phyloP scores from a whole-genome alignment of 1,140 invertebrate species.

The Calycopis cecrops region DNA sequence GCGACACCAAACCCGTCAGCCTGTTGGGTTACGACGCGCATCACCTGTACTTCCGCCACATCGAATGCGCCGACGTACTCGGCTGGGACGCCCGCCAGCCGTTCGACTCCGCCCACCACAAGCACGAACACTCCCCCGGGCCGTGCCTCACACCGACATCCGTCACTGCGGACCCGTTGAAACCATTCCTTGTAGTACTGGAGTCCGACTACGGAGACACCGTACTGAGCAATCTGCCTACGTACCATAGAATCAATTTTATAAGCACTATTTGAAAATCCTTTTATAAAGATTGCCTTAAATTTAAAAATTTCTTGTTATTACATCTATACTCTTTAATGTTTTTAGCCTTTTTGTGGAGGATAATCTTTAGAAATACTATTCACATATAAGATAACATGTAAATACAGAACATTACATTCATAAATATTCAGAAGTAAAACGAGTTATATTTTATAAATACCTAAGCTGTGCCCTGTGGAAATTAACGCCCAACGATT shows the following conservation, averaged over 20 bases:
- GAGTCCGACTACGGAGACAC: conserved; percentile 46
- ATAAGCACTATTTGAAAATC: conserved; percentile 16
- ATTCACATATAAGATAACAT: too few relatives aligned
- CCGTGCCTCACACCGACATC: conserved; percentile 37
- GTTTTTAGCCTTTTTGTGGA: too few relatives aligned
- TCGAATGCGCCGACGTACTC: conserved; percentile 40
- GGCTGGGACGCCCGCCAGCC: conserved; percentile 35
- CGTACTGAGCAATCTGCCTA: conserved; percentile 28
- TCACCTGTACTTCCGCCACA: conserved; percentile 40
- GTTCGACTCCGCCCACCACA: conserved; percentile 32
- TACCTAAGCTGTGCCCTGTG: too few relatives aligned
- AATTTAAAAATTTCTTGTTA: too few relatives aligned
- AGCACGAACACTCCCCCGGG: conserved; percentile 39
- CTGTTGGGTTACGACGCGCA: conserved; percentile 35
- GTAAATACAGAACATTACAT: too few relatives aligned
- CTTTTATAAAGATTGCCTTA: not conserved
- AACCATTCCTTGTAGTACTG: conserved; percentile 29
- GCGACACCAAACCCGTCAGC: conserved; percentile 34
- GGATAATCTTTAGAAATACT: too few relatives aligned
- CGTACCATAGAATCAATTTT: conserved; percentile 47
- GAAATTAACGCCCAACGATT: too few relatives aligned
- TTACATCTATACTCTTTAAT: too few relatives aligned
- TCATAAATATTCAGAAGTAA: too few relatives aligned
- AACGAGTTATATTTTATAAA: too few relatives aligned
- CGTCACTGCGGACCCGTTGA: conserved; percentile 27